phyloP scores from a whole-genome alignment of 2,888 invertebrate genomes.

The Hedychridium roseum region DNA sequence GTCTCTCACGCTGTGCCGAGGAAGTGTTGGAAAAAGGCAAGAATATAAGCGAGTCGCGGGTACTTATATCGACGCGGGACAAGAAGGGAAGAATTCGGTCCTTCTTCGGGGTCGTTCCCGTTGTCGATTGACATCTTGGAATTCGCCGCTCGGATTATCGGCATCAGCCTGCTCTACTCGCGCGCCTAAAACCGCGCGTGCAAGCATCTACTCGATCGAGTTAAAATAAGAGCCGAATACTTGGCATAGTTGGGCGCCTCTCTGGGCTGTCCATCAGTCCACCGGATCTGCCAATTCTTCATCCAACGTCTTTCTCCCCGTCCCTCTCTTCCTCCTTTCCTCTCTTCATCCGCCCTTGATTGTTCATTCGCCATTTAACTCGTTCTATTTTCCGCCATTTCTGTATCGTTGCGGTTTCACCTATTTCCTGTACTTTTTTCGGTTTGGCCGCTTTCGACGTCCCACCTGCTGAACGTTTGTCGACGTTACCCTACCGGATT shows the following conservation, averaged over 20 bases:
- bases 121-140: constrained; percentile 46
- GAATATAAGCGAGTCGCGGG: too few species aligned
- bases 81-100: constrained; percentile 9
- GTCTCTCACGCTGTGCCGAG: too few species aligned
- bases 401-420: too few species aligned
- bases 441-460: too few species aligned
- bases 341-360: constrained; percentile 5
- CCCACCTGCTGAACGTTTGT: too few species aligned
- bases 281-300: constrained; percentile 32
- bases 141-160: constrained; percentile 37
- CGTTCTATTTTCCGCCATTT: too few species aligned
- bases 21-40: too few species aligned
- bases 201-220: constrained; percentile 6
- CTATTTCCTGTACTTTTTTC: too few species aligned
- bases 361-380: too few species aligned
- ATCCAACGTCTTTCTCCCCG: constrained; percentile 21
- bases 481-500: too few species aligned
- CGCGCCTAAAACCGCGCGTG: constrained; percentile 8
- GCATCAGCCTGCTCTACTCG: constrained; percentile 20
- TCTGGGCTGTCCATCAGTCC: constrained; percentile 51
- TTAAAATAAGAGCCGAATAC: constrained; percentile 50
- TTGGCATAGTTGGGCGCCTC: constrained; percentile 57
- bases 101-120: constrained; percentile 10
- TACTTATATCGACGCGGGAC: too few species aligned
- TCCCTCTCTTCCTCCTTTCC: constrained; percentile 9